Base-by-base conservation (phyloP, 2,888 invertebrate species). In the Ligdia adustata region DNA sequence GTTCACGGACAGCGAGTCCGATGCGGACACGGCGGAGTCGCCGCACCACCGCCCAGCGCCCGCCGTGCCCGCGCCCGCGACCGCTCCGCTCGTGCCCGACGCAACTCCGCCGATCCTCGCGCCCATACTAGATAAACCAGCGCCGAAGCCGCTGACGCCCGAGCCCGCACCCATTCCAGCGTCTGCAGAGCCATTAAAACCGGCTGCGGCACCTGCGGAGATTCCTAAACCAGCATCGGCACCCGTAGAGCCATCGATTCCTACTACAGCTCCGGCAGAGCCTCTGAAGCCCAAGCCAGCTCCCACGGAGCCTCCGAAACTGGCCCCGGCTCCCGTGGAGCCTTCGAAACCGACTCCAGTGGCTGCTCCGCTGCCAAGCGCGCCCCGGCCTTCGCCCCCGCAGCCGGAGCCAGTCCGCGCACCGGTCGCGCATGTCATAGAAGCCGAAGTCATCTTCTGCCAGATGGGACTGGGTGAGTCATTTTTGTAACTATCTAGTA, bases 401-500 rank as follows among this genome's bases (percentile, higher is more conserved):
- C 31, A 24, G 6, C 35, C 40, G 6, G 35, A 78, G 55, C 66
- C 76, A 9, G 33, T 66, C 46, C 78, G 79, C 55, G 73, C 75
- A 39, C 79, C 87, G 44, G 66, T 81, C 44, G 85, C 91, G 20
- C 89, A 89, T 69, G 86, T 91, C 70, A 92, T 92, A 53, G 92
- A 92, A 66, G 93, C 94, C 28, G 94, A 94, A 69, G 93, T 93
- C 58, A 93, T 94, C 68, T 94, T 94, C 86, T 92, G 93, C 75
- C 92, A 93, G 78, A 93, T 94, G 92, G 94, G 94, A 65, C 83
- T 94, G 38, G 94, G 94, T 94, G 73, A 93, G 87, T 45, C 11
- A 24, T 16, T 14, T 20, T 14, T 7, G 2, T 7, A n/a, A 2
- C 24, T 4, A 4, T 28, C 7, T 35, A 91, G 0, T 9, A 14